Base-by-base conservation (phyloP, 2,113 vertebrate genomes). In the Odocoileus hemionus region DNA sequence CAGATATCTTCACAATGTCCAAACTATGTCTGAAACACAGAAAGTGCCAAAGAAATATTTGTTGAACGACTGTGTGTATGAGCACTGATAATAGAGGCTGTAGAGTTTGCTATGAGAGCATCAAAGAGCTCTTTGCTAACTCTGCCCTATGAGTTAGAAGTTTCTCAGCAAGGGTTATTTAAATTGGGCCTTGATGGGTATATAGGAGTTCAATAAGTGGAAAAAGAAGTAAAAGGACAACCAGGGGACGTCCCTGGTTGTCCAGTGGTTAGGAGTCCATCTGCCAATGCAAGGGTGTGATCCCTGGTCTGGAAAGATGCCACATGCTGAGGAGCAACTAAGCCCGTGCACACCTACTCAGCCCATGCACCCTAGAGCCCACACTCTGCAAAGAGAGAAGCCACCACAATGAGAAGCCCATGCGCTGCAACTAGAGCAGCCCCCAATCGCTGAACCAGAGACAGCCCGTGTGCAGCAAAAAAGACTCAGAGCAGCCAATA, bases 141-240 rank as follows among this genome's bases (percentile, higher is more conserved):
- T 96, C 80, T 76, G 61, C 79, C 47, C 52, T 39, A 39, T 80
- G 84, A 97, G 61, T 96, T 94, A 58, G 55, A 95, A 89, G 85
- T 97, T 97, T 97, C 89, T 96, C 85, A 88, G 95, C 57, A 50
- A 96, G 64, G 39, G 89, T 76, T 76, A 88, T 92, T 96, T 96
- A 96, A 93, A 58, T 23, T 43, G 64, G 84, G 92, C 23, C 85
- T 96, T 96, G 95, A 97, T 94, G 95, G 94, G 94, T 90, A n/a
- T 80, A 87, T 74, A 95, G 89, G 78, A 94, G 89, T 92, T 95
- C 96, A 95, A 43, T 97, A 97, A 78, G 36, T 96, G 13, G 43
- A 74, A 95, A 93, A 89, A 47, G 36, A 80, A 84, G 55, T 70
- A 78, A 64, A 90, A 95, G 61, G 64, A 94, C 55, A 82, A 91